Evolutionary conservation across 2,888 invertebrate species (phyloP).

Genomic region (Eilema depressum): DNA sequence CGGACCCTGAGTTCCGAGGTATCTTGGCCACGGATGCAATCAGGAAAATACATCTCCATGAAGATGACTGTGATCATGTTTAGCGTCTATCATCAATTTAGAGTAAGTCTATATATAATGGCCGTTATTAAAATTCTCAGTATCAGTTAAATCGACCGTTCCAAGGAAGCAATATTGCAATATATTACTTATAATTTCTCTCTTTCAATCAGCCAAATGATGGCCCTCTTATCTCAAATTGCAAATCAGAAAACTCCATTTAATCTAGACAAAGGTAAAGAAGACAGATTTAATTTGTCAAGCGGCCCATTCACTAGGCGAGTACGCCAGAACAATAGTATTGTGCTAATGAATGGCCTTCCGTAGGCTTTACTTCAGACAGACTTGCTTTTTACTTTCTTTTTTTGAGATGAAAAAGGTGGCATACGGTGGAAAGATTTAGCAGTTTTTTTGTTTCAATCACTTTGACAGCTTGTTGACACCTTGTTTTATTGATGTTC

Average conservation of each 20-base stretch:
- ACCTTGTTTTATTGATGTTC: neutral
- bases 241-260: slow-evolving; percentile 54
- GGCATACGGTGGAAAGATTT: slow-evolving; percentile 1
- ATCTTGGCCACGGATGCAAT: no score
- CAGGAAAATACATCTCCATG: no score
- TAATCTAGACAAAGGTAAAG: slow-evolving; percentile 50
- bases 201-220: slow-evolving; percentile 34
- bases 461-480: neutral
- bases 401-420: slow-evolving; percentile 36
- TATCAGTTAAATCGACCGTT: neutral
- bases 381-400: slow-evolving; percentile 31
- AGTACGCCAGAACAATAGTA: slow-evolving; percentile 47
- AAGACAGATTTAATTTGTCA: slow-evolving; percentile 58
- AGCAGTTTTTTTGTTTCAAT: neutral
- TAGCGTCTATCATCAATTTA: no score
- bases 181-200: slow-evolving; percentile 32
- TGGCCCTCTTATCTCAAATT: slow-evolving; percentile 31
- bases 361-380: slow-evolving; percentile 34
- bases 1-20: no score
- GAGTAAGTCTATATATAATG: neutral
- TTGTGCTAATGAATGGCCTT: slow-evolving; percentile 51
- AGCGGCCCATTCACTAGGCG: slow-evolving; percentile 38
- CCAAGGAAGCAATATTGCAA: slow-evolving; percentile 1
- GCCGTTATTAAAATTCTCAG: neutral
- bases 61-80: no score